Conservation (phyloP, 2,797 vertebrate genomes). For the Sebastes matsubarae region DNA sequence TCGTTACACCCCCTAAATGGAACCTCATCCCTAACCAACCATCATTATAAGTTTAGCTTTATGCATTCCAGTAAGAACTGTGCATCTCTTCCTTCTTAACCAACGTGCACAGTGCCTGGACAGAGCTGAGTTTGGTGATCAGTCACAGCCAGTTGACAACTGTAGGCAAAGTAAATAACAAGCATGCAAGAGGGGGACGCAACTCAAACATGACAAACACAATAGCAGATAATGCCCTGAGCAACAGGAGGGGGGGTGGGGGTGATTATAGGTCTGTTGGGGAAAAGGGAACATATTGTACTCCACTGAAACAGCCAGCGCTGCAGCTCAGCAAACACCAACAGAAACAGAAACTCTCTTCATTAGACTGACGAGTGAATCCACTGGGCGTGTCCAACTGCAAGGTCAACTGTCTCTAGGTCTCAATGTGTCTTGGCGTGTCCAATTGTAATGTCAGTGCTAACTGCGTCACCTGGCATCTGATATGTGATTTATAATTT, state of each 20-base stretch:
- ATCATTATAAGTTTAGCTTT: not conserved
- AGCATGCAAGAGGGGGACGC: slow-evolving; percentile 20
- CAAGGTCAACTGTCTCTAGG: not conserved
- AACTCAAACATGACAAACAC: slow-evolving; percentile 30
- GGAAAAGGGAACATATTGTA: slow-evolving; percentile 3
- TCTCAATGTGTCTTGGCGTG: not conserved
- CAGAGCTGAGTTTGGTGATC: not conserved
- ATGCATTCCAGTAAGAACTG: not conserved
- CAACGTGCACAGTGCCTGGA: not conserved
- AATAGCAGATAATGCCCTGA: slow-evolving; percentile 37
- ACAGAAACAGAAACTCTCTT: not conserved
- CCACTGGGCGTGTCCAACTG: not conserved
- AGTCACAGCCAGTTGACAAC: not conserved
- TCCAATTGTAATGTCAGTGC: not conserved
- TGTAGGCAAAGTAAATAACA: slow-evolving; percentile 26
- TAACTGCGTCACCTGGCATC: not conserved
- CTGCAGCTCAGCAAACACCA: not conserved
- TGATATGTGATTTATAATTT: not conserved
- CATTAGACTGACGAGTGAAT: not conserved
- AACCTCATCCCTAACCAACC: not conserved
- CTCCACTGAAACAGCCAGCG: not conserved
- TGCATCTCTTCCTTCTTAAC: not conserved
- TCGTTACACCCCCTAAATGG: too few species aligned
- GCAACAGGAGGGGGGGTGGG: slow-evolving; percentile 20
- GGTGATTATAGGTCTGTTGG: slow-evolving; percentile 51